Base-by-base conservation (phyloP, 2,797 vertebrate species). In the Pogoniulus pusillus region DNA sequence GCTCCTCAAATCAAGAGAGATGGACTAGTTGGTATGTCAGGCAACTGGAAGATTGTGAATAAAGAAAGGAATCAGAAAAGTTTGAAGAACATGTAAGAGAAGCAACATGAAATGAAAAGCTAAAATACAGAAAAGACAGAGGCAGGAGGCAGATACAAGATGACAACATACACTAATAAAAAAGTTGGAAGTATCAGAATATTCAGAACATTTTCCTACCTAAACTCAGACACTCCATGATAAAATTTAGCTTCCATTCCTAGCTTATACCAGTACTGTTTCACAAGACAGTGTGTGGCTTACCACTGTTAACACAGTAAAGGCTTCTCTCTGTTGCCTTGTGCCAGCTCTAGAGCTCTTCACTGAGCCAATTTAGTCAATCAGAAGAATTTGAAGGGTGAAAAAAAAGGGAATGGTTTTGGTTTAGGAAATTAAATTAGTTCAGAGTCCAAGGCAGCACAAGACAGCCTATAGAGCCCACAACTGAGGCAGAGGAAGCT, bases 281-380 rank as follows among this genome's bases (percentile, higher is more conserved):
- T 80, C 72, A 91, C 64, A 84, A 30, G 32, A 74, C 68, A 64
- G 35, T 86, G 45, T 41, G 26, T 30, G 29, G 62, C 69, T 91
- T 70, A 83, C 47, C 57, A 62, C 1, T 86, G 81, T 87, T 62
- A 84, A 45, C 72, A 83, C 23, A 47, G n/a, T 35, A 76, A 76
- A 19, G 35, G 30, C 57, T 91, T 88, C 69, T 87, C 77, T 72
- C 59, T 60, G 8, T 29, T 80, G 69, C 35, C 47, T 60, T 30
- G 19, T 80, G 82, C 77, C 88, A 93, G 57, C 65, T 76, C 69
- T 16, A 82, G 20, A 14, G n/a, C 69, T 92, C 75, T 79, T 84
- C 78, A 71, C 62, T 43, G 20, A 90, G 88, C 58, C 81, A 82
- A 65, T 80, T 87, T 62, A 85, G 71, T 64, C 69, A 94, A 74